Base-by-base conservation (phyloP, 2,888 invertebrate species). In the Priocnemis perturbator region DNA sequence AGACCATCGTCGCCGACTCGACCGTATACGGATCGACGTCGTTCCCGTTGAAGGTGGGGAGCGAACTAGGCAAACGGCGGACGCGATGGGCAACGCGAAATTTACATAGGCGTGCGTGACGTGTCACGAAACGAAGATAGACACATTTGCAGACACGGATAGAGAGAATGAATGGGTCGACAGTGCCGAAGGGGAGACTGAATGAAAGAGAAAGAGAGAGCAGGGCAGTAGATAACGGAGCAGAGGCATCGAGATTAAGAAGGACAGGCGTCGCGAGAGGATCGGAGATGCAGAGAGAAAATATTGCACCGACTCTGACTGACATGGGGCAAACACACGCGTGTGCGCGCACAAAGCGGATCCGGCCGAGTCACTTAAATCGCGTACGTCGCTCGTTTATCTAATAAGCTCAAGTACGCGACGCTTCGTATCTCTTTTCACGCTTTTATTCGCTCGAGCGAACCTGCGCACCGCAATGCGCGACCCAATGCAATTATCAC, bases 321-420 rank as follows among this genome's bases (percentile, higher is more conserved):
- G 61, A 59, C n/a, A 17, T 45, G 60, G n/a, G 37, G 47, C 50
- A 60, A 37, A 17, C 50, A 47, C 4, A 1, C 37, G 37, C 4
- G 26, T 37, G 11, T 9, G 14, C 37, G 37, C 37, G 37, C 14
- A 37, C 19, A 30, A 19, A 60, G 58, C 17, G 45, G 48, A 71
- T 62, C 69, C 44, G 59, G 21, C 21, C 55, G 52, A 69, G 55
- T 57, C 55, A 59, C 53, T 69, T 64, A 61, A 69, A 70, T 53
- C 63, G 69, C 59, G 69, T 48, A 50, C 58, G 58, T 60, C 60
- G 9, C 17, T 66, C 62, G 64, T 68, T 71, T 71, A 67, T 67
- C 64, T 67, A 73, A 67, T 64, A 68, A 65, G 60, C 62, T 71
- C 67, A 71, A 67, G 62, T 64, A 65, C 58, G 64, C 19, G 26